These are phyloP conservation scores for Hippolais icterina DNA, from an alignment of 2,113 vertebrate species.

Conservation along the genomic window DNA sequence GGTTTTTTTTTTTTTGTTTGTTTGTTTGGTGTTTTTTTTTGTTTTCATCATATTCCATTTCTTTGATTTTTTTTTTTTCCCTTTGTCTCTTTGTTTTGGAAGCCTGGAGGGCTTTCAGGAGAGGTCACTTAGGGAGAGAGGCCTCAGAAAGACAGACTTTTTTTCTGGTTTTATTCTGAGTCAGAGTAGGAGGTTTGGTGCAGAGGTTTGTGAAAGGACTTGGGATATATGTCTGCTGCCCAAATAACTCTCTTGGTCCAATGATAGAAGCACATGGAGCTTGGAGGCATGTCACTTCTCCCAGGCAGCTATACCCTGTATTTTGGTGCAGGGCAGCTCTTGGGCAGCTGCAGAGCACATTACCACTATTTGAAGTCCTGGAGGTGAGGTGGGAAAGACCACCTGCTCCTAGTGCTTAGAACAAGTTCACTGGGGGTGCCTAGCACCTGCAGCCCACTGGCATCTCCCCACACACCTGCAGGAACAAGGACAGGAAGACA, in stretches of 20 bases:
- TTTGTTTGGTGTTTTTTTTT: no score
- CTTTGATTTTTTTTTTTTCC: background rate
- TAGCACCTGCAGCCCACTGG: rapidly evolving
- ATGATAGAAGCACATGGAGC: background rate
- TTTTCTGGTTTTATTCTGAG: background rate
- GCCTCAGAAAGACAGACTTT: background rate
- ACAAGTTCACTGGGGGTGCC: background rate
- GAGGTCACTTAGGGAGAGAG: conserved; percentile 2
- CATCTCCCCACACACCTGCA: background rate
- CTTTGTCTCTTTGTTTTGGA: background rate
- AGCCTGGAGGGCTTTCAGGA: conserved; percentile 1
- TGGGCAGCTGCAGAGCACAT: background rate
- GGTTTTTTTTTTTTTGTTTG: background rate
- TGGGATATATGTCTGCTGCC: background rate
- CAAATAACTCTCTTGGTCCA: background rate
- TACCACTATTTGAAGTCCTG: background rate
- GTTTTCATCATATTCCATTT: conserved; percentile 13
- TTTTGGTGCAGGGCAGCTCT: background rate
- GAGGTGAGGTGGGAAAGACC: background rate
- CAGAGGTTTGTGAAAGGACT: background rate
- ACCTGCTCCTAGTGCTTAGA: background rate
- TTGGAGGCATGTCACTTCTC: background rate
- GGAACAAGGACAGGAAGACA: background rate
- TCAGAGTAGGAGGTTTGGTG: background rate
- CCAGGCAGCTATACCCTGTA: background rate